Base-by-base conservation (phyloP, 2,113 vertebrate species). In the Lepidothrix coronata region DNA sequence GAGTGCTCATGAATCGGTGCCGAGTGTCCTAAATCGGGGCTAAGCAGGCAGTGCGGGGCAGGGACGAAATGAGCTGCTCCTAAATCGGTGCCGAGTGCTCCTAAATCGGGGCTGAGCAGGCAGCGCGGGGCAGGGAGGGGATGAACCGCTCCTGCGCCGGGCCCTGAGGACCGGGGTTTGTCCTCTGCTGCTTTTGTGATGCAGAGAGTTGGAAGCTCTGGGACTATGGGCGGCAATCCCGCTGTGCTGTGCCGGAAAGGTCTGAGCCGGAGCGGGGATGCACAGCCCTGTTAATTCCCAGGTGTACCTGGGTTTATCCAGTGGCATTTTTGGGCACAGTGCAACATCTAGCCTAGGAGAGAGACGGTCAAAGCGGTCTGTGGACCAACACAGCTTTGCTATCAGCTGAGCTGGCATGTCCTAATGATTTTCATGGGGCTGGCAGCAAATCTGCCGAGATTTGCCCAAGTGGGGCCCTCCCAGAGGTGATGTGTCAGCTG, bases 191-290 rank as follows among this genome's bases (percentile, higher is more conserved):
- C 14, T 2, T 0, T 10, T 0, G 5, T 2, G 9, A 14, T 14
- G 35, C 12, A 18, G 28, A 52, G 31, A 22, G 5, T 1, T 8
- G 43, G 48, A 51, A 39, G 37, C 15, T 54, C 37, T 21, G 59
- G 0, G 0, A 3, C 37, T 5, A 5, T 1, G 2, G n/a, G 27
- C 33, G 0, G 1, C 23, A 3, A 3, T 35, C 14, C 3, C 39
- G 4, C 8, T 0, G 2, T 0, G 6, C 18, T 2, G 5, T 16
- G 33, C 59, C 0, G 3, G 77, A 85, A 48, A 31, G 39, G 13
- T 20, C 48, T 11, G 62, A 72, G 33, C 23, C 0, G 0, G 27
- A 33, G 30, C 1, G 0, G 41, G 12, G 66, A 8, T 30, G 49
- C 58, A 14, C 41, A 43, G 59, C 79, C 33, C 62, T 6, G 11